Evolutionary conservation across 2,113 vertebrate species (phyloP).

Genomic region (Tupaia chinensis): DNA sequence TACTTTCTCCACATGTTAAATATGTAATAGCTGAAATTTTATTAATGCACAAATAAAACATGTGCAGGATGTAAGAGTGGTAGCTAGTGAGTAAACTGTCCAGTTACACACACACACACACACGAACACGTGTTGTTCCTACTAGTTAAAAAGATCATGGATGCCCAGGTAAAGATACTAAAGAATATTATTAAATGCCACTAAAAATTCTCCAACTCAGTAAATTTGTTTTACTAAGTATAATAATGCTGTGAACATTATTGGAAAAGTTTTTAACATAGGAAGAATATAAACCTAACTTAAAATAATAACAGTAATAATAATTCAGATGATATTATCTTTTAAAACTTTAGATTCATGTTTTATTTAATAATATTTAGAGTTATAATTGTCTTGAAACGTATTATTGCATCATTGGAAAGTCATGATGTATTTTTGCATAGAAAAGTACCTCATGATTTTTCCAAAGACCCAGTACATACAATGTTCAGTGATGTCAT

Average conservation of each 20-base stretch:
- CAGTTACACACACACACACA: no score
- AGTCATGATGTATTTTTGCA: no score
- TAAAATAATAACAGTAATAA: constrained; percentile 56
- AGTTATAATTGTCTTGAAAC: background rate
- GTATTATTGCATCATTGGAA: no score
- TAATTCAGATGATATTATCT: constrained; percentile 38
- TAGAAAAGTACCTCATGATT: no score
- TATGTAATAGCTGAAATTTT: no score
- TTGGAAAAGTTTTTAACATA: constrained; percentile 35
- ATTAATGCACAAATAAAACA: no score
- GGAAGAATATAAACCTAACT: background rate
- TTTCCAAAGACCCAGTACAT: background rate
- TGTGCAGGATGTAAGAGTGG: no score
- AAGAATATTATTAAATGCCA: background rate
- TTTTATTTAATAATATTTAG: constrained; percentile 51
- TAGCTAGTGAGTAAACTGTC: no score
- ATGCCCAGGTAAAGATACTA: background rate
- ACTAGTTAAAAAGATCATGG: background rate
- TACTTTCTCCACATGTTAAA: no score
- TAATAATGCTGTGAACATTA: constrained; percentile 51
- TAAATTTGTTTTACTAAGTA: constrained; percentile 5
- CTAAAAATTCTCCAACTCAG: background rate
- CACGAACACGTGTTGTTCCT: background rate
- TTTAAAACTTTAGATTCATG: constrained; percentile 39
- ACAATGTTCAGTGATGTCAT: constrained; percentile 68